These are phyloP conservation scores for Notodonta dromedarius DNA, from an alignment of 2,888 invertebrate species.

Conservation along the genomic window DNA sequence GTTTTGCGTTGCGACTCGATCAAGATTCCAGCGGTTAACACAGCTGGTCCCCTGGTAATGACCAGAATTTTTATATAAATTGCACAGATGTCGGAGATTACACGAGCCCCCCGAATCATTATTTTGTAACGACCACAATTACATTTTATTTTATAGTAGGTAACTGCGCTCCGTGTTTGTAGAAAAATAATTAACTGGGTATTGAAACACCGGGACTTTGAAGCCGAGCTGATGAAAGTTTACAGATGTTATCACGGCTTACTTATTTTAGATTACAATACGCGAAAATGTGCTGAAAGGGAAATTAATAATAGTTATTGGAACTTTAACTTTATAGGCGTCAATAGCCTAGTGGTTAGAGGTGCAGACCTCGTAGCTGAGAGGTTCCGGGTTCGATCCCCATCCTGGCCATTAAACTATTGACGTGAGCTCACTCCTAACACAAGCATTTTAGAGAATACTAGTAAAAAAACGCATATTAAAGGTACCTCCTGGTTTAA, in stretches of 20 bases:
- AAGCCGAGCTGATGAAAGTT: slow-evolving; percentile 2
- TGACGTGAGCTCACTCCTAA: too few species aligned
- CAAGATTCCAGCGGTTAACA: too few species aligned
- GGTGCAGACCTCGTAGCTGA: too few species aligned
- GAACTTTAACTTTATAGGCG: too few species aligned
- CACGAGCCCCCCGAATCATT: slow-evolving; percentile 20
- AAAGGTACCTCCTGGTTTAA: neutral
- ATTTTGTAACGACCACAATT: slow-evolving; percentile 31
- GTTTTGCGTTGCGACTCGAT: too few species aligned
- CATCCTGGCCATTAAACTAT: too few species aligned
- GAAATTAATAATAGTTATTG: neutral
- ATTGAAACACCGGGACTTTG: neutral
- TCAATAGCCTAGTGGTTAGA: too few species aligned
- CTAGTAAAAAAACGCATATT: too few species aligned
- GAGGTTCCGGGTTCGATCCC: too few species aligned
- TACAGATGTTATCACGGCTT: neutral
- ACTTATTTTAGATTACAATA: neutral
- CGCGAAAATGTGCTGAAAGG: neutral
- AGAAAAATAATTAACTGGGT: slow-evolving; percentile 33
- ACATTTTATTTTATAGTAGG: slow-evolving; percentile 33
- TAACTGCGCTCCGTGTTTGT: slow-evolving; percentile 21
- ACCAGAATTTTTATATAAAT: slow-evolving; percentile 28
- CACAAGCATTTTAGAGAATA: too few species aligned
- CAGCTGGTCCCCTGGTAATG: slow-evolving; percentile 17
- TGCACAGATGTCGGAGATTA: slow-evolving; percentile 30